Evolutionary conservation across 2,797 vertebrate genomes (phyloP).

Genomic region (Synaphobranchus kaupii): DNA sequence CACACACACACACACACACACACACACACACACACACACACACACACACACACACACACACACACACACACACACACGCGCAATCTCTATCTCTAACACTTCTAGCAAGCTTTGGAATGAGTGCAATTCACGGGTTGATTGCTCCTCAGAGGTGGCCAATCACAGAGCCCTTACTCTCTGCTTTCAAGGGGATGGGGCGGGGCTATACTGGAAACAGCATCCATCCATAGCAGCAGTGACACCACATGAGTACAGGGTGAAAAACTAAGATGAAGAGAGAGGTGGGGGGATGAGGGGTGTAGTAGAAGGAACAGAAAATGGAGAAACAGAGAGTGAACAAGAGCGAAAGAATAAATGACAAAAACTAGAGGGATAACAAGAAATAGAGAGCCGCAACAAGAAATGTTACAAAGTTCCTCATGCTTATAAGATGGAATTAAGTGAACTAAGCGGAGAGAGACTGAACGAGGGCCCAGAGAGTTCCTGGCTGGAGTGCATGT

Average conservation of each 20-base stretch:
- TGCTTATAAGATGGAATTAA: constrained; percentile 15
- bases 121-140: neutral
- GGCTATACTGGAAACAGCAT: neutral
- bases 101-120: neutral
- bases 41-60: constrained; percentile 3
- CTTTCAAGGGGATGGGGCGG: neutral
- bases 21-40: constrained; percentile 5
- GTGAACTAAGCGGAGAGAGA: constrained; percentile 15
- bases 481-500: constrained; percentile 53
- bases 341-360: neutral
- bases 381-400: neutral
- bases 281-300: neutral
- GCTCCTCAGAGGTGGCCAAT: constrained; percentile 9
- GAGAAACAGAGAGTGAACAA: neutral
- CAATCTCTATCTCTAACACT: neutral
- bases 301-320: neutral
- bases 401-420: too few species aligned
- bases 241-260: neutral
- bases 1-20: constrained; percentile 10
- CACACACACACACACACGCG: constrained; percentile 16
- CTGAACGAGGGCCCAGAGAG: constrained; percentile 27
- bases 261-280: neutral
- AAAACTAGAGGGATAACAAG: neutral
- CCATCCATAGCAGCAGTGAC: neutral
- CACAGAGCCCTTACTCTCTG: neutral